Base-by-base conservation (phyloP, 2,888 invertebrate genomes). In the Cosmia pyralina region DNA sequence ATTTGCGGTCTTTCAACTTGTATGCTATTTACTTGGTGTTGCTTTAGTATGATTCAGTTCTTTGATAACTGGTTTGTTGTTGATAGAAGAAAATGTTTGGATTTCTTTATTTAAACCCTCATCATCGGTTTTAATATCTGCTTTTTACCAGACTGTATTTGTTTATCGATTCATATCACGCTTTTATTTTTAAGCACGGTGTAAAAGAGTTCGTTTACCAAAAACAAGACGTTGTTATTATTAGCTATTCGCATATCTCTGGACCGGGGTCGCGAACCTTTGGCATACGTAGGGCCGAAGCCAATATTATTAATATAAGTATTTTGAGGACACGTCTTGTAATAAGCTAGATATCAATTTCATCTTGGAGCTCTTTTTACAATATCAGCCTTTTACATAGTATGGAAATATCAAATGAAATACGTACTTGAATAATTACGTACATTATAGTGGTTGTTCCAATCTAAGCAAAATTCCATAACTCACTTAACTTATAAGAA, bases 1-100 rank as follows among this genome's bases (percentile, higher is more conserved):
- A 68, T 59, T 67, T 52, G 63, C 59, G 78, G 78, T 82, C 66
- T 57, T 64, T 78, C 55, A 80, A 77, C 72, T 69, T 53, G 11
- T 53, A 71, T 68, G 71, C 65, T 71, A 55, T 82, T 55, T 41
- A 4, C 22, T 48, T 50, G 11, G 11, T 58, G 28, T 38, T 65
- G 34, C 13, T 71, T 59, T 55, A 38, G n/a, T 44, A 41, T 50
- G 17, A 80, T 63, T 50, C 38, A 38, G 34, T 50, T 64, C 34
- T 67, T 70, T 59, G 57, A 22, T 15, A 55, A 19, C 15, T n/a
- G 6, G 11, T 50, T 55, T 55, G 11, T 64, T 46, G 41, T 64
- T 59, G 2, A 11, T 44, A 15, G 2, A 17, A 41, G 3, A 10
- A n/a, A 38, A n/a, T 17, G 2, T 19, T 46, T 0, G 6, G 2